Conservation (phyloP, 37 sponge, comb jelly and placozoan genomes). For the Spongilla lacustris region DNA sequence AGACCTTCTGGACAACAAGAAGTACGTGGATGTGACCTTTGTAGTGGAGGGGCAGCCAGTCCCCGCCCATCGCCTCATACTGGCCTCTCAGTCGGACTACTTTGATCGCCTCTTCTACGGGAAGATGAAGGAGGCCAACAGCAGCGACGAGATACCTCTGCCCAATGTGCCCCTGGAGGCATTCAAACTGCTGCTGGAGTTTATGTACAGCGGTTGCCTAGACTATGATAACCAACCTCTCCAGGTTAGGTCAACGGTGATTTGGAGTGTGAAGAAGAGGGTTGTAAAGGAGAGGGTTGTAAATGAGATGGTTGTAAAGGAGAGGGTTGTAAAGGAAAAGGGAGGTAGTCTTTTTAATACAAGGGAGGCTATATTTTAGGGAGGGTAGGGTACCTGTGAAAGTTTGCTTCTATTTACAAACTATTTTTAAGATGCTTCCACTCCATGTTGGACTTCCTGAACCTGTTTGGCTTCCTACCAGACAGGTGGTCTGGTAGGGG, state of each 20-base stretch:
- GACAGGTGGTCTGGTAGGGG: too few species aligned
- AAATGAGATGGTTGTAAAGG: too few species aligned
- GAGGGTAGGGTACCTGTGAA: too few species aligned
- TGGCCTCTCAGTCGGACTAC: constrained; percentile 45
- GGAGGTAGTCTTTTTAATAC: too few species aligned
- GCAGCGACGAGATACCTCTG: constrained; percentile 26
- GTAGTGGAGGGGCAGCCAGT: constrained; percentile 22
- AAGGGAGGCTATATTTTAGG: too few species aligned
- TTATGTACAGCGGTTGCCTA: constrained; percentile 37
- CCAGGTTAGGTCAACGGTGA: constrained; percentile 12
- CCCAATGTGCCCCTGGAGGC: constrained; percentile 22
- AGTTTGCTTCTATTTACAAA: too few species aligned
- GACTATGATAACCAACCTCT: not conserved
- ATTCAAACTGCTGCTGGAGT: constrained; percentile 21
- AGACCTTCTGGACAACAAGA: not conserved
- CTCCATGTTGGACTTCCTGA: too few species aligned
- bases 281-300: too few species aligned
- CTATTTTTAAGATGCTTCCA: too few species aligned
- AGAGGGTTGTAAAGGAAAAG: too few species aligned
- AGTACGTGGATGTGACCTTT: constrained; percentile 38
- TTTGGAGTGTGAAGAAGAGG: too few species aligned
- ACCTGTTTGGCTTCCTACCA: too few species aligned
- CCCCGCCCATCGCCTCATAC: constrained; percentile 8
- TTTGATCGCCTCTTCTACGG: constrained; percentile 48
- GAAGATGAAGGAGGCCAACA: constrained; percentile 18